Base-by-base conservation (phyloP, 2,113 vertebrate species). In the Melanocharis versteri region DNA sequence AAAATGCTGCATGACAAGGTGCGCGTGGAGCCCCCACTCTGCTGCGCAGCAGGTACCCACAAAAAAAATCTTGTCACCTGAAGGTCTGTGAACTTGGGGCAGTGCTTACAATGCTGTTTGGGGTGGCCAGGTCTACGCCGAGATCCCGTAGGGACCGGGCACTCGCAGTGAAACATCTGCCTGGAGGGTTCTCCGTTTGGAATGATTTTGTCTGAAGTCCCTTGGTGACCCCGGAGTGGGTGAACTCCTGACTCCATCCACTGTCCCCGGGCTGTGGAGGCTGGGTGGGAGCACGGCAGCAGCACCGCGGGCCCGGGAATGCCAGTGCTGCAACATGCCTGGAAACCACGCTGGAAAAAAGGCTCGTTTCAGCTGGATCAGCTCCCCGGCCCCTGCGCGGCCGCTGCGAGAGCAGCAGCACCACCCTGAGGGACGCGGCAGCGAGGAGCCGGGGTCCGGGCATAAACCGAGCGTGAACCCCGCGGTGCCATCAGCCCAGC, bases 391-490 rank as follows among this genome's bases (percentile, higher is more conserved):
- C 66, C 76, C 22, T 2, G 87, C 6, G 1, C 3, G 2, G 80
- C 76, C 0, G 10, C 93, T 82, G 77, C 13, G 33, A 95, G 95
- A 95, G 96, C 96, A 94, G 95, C 90, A 97, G 96, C 96, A 96
- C 92, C 95, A 87, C 96, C 95, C 81, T 73, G 93, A 97, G 96
- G 96, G 95, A 93, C 21, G 11, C 10, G 1, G 64, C 14, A 11
- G 68, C 91, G 93, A 95, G 89, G 5, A 78, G 56, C 40, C 0
- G 1, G n/a, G n/a, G n/a, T n/a, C n/a, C n/a, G n/a, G n/a, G n/a
- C n/a, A n/a, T n/a, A n/a, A n/a, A n/a, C n/a, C n/a, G n/a, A 44
- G 66, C 56, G 15, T 6, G 22, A 51, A 48, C 7, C 7, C 73
- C 12, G 0, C 0, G 0, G 33, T 71, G 33, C 60, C 57, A 26